Percentiles rank a stretch among this genome's conserved stretches.
phyloP scores from a whole-genome alignment of 2,888 invertebrate genomes.

The Caenorhabditis uteleia region DNA sequence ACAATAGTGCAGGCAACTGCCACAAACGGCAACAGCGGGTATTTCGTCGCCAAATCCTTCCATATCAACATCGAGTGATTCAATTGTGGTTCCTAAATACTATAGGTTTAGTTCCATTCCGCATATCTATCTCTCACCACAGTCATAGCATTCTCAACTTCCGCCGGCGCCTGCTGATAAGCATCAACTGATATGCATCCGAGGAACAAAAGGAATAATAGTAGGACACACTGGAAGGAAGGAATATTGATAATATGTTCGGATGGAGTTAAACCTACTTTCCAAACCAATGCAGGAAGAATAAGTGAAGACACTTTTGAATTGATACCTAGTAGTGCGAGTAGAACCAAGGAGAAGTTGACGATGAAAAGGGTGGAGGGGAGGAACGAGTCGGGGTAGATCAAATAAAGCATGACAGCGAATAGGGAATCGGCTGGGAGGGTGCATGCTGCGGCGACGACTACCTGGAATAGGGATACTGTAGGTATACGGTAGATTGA shows the following conservation, averaged over 20 bases:
- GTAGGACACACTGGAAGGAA: constrained; percentile 12
- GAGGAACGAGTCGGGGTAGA: constrained; percentile 37
- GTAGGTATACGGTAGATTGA: too few species aligned
- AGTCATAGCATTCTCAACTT: neutral
- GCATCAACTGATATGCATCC: constrained; percentile 39
- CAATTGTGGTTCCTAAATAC: constrained; percentile 14
- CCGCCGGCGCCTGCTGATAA: constrained; percentile 28
- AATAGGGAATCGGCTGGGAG: constrained; percentile 35
- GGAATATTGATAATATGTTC: neutral
- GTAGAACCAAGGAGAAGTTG: constrained; percentile 33
- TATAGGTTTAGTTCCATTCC: neutral
- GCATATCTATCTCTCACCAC: neutral
- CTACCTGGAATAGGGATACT: constrained; percentile 30
- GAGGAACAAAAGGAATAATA: constrained; percentile 32
- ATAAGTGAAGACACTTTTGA: constrained; percentile 35
- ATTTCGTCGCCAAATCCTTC: constrained; percentile 26
- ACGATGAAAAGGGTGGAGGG: constrained; percentile 32
- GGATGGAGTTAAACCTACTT: constrained; percentile 1
- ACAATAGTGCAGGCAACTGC: constrained; percentile 31
- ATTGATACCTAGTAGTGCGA: constrained; percentile 35
- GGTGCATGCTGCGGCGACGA: constrained; percentile 38
- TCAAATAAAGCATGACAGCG: constrained; percentile 26
- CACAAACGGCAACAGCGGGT: constrained; percentile 35
- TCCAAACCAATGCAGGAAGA: constrained; percentile 36
- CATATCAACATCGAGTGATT: constrained; percentile 23